A percentile compares a stretch with the other conserved stretches of the same genome.
These are phyloP conservation scores for Nomada ruficornis DNA, from an alignment of 2,888 invertebrate species.

Conservation along the genomic window DNA sequence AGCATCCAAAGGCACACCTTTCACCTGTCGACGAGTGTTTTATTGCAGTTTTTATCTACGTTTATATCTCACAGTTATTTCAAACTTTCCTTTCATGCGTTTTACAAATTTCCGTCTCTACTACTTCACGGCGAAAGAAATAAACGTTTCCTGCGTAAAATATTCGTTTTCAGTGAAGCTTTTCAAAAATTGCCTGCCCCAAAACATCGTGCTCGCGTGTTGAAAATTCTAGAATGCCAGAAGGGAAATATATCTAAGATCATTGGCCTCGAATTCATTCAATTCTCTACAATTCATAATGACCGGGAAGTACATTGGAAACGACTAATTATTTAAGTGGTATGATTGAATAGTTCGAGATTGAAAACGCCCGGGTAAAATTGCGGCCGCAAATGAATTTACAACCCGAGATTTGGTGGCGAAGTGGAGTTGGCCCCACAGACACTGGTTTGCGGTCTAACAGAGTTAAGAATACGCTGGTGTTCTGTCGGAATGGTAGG, in stretches of 20 bases:
- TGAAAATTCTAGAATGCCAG: no score
- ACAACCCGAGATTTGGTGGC: slow-evolving; percentile 36
- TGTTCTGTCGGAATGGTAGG: slow-evolving; percentile 14
- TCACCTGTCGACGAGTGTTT: not conserved
- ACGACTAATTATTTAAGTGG: no score
- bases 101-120: not conserved
- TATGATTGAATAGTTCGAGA: not conserved
- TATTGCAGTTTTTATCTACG: not conserved
- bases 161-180: not conserved
- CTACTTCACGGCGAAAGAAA: not conserved
- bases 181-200: not conserved
- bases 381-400: slow-evolving; percentile 54
- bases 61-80: not conserved
- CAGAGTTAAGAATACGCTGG: slow-evolving; percentile 61
- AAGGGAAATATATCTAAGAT: no score
- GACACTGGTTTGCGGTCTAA: slow-evolving; percentile 57
- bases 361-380: slow-evolving; percentile 16
- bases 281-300: no score
- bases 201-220: not conserved
- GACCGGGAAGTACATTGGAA: no score
- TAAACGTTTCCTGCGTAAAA: not conserved
- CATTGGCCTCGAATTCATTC: no score
- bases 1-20: slow-evolving; percentile 3
- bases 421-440: slow-evolving; percentile 24
- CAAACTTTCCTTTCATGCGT: no score